A percentile compares a stretch with the other conserved stretches of the same genome.
Evolutionary conservation across 1,140 invertebrate genomes (phyloP).

Genomic region (Orius laevigatus): DNA sequence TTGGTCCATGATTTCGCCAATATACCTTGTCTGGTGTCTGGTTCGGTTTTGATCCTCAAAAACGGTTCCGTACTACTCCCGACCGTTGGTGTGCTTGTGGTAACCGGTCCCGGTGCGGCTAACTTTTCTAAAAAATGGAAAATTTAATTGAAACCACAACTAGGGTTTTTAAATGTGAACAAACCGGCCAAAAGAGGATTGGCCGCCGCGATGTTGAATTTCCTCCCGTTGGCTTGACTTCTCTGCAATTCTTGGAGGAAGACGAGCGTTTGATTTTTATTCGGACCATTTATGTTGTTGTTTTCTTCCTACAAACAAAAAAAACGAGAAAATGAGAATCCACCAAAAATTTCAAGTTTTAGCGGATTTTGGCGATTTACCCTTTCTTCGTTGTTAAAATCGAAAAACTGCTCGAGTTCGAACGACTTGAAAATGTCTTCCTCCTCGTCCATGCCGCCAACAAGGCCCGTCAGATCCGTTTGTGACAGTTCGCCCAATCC

Average conservation of each 20-base stretch:
- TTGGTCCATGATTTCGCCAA: not conserved
- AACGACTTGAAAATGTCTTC: slow-evolving; percentile 54
- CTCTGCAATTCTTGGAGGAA: slow-evolving; percentile 23
- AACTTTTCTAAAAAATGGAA: slow-evolving; percentile 17
- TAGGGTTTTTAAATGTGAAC: slow-evolving; percentile 15
- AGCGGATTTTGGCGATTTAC: slow-evolving; percentile 11
- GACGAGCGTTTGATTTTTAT: slow-evolving; percentile 23
- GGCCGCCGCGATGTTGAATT: slow-evolving; percentile 62
- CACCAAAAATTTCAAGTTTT: no score
- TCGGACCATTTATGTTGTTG: slow-evolving; percentile 22
- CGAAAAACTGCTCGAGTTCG: slow-evolving; percentile 33
- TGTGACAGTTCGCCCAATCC: slow-evolving; percentile 43
- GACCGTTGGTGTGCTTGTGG: slow-evolving; percentile 6
- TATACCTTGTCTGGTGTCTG: slow-evolving; percentile 21
- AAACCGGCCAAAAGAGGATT: slow-evolving; percentile 61
- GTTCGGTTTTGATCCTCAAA: slow-evolving; percentile 22
- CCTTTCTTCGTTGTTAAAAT: slow-evolving; percentile 28
- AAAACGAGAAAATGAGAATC: not conserved
- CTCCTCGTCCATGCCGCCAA: slow-evolving; percentile 35
- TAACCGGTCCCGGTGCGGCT: slow-evolving; percentile 15
- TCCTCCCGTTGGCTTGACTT: slow-evolving; percentile 37
- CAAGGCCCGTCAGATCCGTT: slow-evolving; percentile 41
- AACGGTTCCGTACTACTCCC: slow-evolving; percentile 18
- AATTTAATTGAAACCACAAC: not conserved
- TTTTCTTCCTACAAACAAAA: slow-evolving; percentile 25